Conservation (phyloP, 2,113 vertebrate genomes). For the Serinus canaria region DNA sequence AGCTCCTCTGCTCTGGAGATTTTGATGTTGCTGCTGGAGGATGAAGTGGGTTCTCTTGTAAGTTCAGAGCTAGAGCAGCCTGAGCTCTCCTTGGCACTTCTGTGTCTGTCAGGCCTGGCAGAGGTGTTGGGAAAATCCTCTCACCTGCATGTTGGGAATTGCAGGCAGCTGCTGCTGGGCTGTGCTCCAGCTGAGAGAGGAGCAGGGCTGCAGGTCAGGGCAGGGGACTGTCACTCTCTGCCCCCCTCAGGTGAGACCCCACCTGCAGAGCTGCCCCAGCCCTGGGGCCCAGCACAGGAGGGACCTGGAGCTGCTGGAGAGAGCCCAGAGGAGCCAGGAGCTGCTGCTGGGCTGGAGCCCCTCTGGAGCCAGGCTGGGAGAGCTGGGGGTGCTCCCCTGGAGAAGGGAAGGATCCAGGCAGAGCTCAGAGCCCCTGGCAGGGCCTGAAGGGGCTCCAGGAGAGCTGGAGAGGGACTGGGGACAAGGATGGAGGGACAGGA, state of each 20-base stretch:
- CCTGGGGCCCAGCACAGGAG: neutral
- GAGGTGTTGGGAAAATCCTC: neutral
- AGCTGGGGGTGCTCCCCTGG: fast-evolving
- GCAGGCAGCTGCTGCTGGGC: neutral
- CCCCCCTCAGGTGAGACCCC: neutral
- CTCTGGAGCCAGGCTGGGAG: neutral
- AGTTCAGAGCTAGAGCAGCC: neutral
- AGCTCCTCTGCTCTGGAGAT: neutral
- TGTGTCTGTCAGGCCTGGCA: neutral
- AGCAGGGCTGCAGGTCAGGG: neutral
- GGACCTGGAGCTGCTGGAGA: neutral
- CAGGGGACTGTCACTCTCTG: neutral
- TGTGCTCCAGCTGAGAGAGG: neutral
- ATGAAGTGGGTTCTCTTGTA: neutral
- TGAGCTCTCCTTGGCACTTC: neutral
- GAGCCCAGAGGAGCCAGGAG: neutral
- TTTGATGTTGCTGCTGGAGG: neutral
- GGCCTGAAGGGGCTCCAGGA: neutral
- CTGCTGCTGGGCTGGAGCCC: neutral
- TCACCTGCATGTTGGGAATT: neutral
- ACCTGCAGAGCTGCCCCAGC: neutral
- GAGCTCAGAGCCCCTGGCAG: neutral
- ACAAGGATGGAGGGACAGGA: neutral
- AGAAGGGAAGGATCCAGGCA: neutral
- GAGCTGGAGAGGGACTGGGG: neutral